Conservation (phyloP, 2,797 vertebrate genomes). For the Melanotaenia trifasciata region DNA sequence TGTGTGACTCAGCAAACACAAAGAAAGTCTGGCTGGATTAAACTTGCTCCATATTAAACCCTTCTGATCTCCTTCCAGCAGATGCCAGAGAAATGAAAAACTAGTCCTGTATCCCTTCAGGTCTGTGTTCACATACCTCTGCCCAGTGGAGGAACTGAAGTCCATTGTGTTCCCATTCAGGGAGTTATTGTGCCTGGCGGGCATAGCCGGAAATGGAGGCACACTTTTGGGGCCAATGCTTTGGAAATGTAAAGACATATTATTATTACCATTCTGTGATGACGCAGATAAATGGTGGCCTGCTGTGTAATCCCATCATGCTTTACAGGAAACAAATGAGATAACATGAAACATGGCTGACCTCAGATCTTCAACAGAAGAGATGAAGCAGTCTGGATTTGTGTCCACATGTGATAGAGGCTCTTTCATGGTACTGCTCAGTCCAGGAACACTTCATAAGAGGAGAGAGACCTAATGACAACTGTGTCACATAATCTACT, state of each 20-base stretch:
- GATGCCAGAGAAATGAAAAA: not conserved
- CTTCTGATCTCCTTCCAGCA: not conserved
- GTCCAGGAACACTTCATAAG: constrained; percentile 32
- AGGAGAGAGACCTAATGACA: not conserved
- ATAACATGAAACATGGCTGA: constrained; percentile 22
- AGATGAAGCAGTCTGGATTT: constrained; percentile 7
- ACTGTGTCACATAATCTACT: not conserved
- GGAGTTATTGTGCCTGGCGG: constrained; percentile 14
- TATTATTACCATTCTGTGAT: not conserved
- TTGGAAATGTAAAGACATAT: constrained; percentile 51
- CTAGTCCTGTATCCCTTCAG: no score
- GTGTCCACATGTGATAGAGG: constrained; percentile 4
- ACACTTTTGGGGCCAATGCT: constrained; percentile 1
- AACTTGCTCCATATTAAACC: not conserved
- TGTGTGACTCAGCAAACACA: not conserved
- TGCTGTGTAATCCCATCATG: not conserved
- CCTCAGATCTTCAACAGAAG: constrained; percentile 53
- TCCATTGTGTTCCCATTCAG: constrained; percentile 1
- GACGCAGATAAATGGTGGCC: not conserved
- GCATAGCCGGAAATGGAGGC: not conserved
- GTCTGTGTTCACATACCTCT: constrained; percentile 55
- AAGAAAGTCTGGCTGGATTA: not conserved
- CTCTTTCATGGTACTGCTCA: constrained; percentile 26
- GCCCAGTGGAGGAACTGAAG: constrained; percentile 38
- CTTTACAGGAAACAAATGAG: not conserved